Base-by-base conservation (phyloP, 2,113 vertebrate species). In the Alethe castanea region DNA sequence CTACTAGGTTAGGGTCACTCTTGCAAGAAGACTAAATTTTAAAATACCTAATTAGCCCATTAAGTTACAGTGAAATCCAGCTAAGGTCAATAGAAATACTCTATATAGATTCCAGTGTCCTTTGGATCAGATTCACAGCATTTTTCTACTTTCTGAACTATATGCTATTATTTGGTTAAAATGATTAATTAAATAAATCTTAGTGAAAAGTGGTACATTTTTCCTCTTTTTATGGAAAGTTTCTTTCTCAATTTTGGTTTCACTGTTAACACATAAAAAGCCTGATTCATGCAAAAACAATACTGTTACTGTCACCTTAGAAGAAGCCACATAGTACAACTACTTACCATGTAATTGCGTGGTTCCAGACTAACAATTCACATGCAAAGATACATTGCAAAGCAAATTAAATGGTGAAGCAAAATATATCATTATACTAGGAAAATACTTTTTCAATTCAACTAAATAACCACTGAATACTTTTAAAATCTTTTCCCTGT, bases 251-350 rank as follows among this genome's bases (percentile, higher is more conserved):
- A 12, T 36, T 72, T 86, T n/a, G 1, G 7, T 88, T 79, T 79
- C 18, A 36, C 25, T n/a, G 14, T 54, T 79, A 60, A 8, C 5
- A 1, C 22, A 82, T 9, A 53, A 61, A 89, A 80, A 26, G 13
- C 5, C 4, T 3, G 3, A 70, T 54, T 38, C 20, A 33, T 0
- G 0, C 48, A 44, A 72, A 40, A 92, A 6, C 16, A 88, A 45
- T 65, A 61, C 11, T 60, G 28, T 79, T 88, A 62, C 17, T 77
- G 67, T 38, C 14, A 53, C 7, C 10, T 74, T 81, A 66, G 52
- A 60, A 81, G 40, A 70, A 92, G 35, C 31, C 19, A 53, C 50
- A 17, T 66, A 70, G 4, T 44, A 36, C 29, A 60, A 12, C 11
- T 33, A 36, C 18, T 82, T 80, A 19, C 0, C 5, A 28, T 6